Evolutionary conservation across 2,888 invertebrate genomes (phyloP), one percentile per base, ranked within the genome.

Genomic region (Galerucella nymphaeae): DNA sequence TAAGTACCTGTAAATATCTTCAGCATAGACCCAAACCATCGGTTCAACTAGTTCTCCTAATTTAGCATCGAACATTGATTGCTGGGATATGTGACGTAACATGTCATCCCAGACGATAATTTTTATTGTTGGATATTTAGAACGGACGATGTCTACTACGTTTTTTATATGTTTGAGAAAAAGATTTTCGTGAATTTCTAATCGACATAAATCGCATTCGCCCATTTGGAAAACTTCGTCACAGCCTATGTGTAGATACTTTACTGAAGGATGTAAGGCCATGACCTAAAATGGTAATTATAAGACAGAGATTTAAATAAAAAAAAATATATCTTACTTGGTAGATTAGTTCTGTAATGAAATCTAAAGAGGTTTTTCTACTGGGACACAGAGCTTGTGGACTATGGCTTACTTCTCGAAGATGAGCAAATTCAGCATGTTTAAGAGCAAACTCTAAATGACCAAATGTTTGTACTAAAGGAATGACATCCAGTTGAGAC

Each of bases 31-130:
- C 94, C 94, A 94, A 20, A 94, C 90, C 93, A 94, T 93, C 0
- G 93, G 93, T 81, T 94, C 93, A 0, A 94, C 93, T 53, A 92
- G 86, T 45, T 88, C 87, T 0, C 92, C 92, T 16, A 94, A 87
- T 57, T 90, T 89, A 41, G 89, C 89, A 74, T 90, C 90, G 70
- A 90, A 87, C 85, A 93, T 87, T 74, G 89, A 88, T 74, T 89
- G 89, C 61, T 90, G 85, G 2, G 90, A 88, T 77, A 93, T 87
- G 79, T 91, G 90, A 0, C 94, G 86, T 70, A 94, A 84, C 93
- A 94, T 94, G 83, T 94, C 94, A 81, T 94, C 94, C 94, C 94
- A 94, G 80, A 94, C 91, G 71, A 94, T 90, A 1, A 92, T 88
- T 16, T 88, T 89, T 20, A 92, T 83, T 18, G 88, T 86, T 0